Conservation (phyloP, 2,888 invertebrate genomes). For the Heliconius ethilla region DNA sequence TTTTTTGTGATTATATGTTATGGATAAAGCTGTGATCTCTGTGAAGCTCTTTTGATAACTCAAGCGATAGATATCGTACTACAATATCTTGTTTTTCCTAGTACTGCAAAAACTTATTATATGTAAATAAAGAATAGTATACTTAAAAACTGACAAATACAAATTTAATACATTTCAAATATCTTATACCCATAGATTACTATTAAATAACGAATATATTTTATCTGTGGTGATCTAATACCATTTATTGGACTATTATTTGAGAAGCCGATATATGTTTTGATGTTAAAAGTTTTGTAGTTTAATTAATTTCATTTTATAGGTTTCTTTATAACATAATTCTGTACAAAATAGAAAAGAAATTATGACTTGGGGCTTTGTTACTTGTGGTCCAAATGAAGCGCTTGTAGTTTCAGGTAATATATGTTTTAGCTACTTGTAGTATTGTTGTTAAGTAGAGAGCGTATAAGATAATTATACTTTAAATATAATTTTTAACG, state of each 20-base stretch:
- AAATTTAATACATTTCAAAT: not conserved
- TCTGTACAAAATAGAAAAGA: constrained; percentile 41
- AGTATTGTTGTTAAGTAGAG: constrained; percentile 1
- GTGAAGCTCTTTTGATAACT: too few relatives aligned
- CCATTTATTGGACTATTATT: constrained; percentile 28
- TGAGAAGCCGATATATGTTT: constrained; percentile 62
- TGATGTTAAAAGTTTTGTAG: constrained; percentile 51
- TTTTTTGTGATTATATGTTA: too few relatives aligned
- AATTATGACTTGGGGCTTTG: constrained; percentile 92
- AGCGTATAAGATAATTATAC: not conserved
- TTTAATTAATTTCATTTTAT: constrained; percentile 57
- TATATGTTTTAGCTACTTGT: constrained; percentile 44
- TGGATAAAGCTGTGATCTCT: too few relatives aligned
- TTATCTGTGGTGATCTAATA: constrained; percentile 28
- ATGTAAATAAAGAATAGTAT: not conserved
- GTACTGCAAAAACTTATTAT: not conserved
- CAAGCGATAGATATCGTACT: not conserved
- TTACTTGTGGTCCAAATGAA: constrained; percentile 97
- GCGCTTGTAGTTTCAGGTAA: constrained; percentile 96
- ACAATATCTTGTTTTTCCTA: not conserved
- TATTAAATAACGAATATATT: not conserved
- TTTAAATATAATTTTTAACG: not conserved
- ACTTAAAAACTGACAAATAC: not conserved
- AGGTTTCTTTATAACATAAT: constrained; percentile 52
- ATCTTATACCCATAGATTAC: not conserved